Evolutionary conservation across 1,140 invertebrate species (phyloP).

Genomic region (Drosophila pachea): DNA sequence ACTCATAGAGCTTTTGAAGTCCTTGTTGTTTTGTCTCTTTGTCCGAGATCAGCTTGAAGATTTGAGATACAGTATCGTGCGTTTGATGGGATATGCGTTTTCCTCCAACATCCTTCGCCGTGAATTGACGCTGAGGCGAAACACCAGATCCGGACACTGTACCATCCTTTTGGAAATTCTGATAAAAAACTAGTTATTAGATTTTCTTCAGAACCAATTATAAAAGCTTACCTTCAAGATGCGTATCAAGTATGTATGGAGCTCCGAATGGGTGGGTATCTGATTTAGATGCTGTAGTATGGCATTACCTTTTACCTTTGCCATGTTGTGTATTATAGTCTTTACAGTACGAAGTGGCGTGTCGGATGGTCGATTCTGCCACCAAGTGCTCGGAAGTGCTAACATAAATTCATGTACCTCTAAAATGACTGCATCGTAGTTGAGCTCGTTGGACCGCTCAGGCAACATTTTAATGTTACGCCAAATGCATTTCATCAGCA

Average conservation of each 20-base stretch:
- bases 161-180: constrained; percentile 78
- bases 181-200: background rate
- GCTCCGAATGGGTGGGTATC: constrained; percentile 90
- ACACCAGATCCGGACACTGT: constrained; percentile 35
- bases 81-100: constrained; percentile 80
- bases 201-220: background rate
- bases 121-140: constrained; percentile 66
- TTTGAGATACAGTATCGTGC: constrained; percentile 91
- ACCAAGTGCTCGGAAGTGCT: constrained; percentile 86
- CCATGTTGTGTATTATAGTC: constrained; percentile 92
- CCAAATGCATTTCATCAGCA: constrained; percentile 95
- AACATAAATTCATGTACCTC: constrained; percentile 89
- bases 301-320: constrained; percentile 86
- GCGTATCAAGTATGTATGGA: constrained; percentile 89
- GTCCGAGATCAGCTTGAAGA: constrained; percentile 94
- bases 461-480: constrained; percentile 87
- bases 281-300: constrained; percentile 88
- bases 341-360: constrained; percentile 92
- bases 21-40: constrained; percentile 94
- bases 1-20: constrained; percentile 91
- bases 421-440: constrained; percentile 86
- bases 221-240: constrained; percentile 83
- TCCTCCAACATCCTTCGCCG: constrained; percentile 78
- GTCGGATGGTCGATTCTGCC: constrained; percentile 86
- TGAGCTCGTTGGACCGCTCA: constrained; percentile 85